Evolutionary conservation across 2,797 vertebrate species (phyloP), one percentile per base, ranked within the genome.

Genomic region (Urophycis tenuis): DNA sequence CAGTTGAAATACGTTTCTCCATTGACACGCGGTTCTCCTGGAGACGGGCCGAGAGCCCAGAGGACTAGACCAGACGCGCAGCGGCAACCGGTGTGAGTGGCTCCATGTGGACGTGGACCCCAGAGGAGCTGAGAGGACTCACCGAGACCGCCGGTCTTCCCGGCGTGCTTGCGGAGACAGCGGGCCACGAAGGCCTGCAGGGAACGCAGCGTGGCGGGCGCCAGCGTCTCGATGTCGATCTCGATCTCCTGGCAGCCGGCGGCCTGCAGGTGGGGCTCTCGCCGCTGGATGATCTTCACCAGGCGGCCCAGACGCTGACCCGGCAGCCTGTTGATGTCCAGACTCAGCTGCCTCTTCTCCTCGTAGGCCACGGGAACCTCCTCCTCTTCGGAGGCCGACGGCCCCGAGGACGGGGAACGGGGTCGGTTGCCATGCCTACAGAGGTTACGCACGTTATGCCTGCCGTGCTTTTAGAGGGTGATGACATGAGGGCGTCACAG

Each of bases 291-390:
- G 85, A 98, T 95, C 36, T 88, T 90, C 80, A 96, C 93, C 67
- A 98, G 74, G 82, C 93, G 93, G 25, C 91, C 91, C 81, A 98
- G 94, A 85, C 95, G 96, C 74, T 95, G 93, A 79, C 93, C 93
- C 6, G 96, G 95, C 74, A 99, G 93, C 87, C 94, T 96, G 86
- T 95, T 92, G 84, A 98, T 96, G 92, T 96, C 93, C 79, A 93
- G 74, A 84, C 94, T 96, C 78, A 98, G 80, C 83, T 94, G 93
- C 74, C 92, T 93, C 88, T 95, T 98, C 89, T 98, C 95, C 82
- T 95, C 92, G 69, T 95, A 95, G 53, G 87, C 87, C 0, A 85
- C 85, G 71, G 81, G 71, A 78, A 81, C 86, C 6, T 41, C 35
- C 25, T 94, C 91, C 71, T 92, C 91, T 35, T 92, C 88, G 78